Percentiles rank a stretch among this genome's conserved stretches.
Evolutionary conservation across 53 echinoderm and acorn worm genomes (phyloP).

Genomic region (Crossaster papposus): DNA sequence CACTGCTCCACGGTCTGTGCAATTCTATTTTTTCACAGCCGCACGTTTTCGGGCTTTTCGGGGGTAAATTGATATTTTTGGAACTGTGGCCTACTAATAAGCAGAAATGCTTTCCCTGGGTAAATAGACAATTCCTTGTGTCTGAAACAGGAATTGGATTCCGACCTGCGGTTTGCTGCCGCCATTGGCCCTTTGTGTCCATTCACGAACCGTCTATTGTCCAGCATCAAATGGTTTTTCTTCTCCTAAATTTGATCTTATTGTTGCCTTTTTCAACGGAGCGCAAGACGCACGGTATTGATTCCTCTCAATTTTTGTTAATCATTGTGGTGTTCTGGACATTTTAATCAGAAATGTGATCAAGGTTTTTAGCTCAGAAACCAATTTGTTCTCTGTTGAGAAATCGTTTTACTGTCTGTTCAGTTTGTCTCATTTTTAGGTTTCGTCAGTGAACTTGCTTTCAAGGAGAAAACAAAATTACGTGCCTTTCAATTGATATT

Average conservation of each 20-base stretch:
- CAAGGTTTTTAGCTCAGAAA: not conserved
- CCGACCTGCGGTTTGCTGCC: not conserved
- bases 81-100: slow-evolving; percentile 27
- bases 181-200: slow-evolving; percentile 14
- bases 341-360: not conserved
- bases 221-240: not conserved
- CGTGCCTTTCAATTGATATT: no score
- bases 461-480: no score
- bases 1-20: not conserved
- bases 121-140: slow-evolving; percentile 35
- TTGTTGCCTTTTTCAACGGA: not conserved
- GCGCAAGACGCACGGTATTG: not conserved
- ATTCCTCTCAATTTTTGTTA: not conserved
- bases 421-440: not conserved
- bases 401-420: not conserved
- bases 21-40: slow-evolving; percentile 2
- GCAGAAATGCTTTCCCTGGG: slow-evolving; percentile 21
- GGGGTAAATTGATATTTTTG: slow-evolving; percentile 50
- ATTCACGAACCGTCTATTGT: slow-evolving; percentile 11
- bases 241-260: slow-evolving; percentile 45
- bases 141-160: slow-evolving; percentile 20
- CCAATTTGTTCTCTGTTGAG: not conserved
- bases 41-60: slow-evolving; percentile 19
- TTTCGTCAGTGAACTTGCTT: not conserved
- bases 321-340: not conserved